Conservation (phyloP, 2,797 vertebrate species). For the Monodelphis domestica region DNA sequence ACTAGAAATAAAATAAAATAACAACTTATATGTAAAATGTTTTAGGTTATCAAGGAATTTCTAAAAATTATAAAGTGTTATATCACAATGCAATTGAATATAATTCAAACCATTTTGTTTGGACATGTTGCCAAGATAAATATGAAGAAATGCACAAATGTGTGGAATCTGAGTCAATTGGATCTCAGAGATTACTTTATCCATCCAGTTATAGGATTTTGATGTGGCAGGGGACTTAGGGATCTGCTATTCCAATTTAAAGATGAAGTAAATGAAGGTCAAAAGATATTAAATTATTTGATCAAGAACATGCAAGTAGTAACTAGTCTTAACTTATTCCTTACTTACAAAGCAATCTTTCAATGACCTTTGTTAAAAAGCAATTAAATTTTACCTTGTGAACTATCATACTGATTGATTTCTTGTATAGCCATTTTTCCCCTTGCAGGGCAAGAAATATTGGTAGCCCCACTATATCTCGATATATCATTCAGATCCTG, state of each 20-base stretch:
- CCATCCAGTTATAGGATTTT: not conserved
- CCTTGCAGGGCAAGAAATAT: not conserved
- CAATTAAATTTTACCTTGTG: not conserved
- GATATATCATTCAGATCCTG: not conserved
- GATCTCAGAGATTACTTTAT: not conserved
- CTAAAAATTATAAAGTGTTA: not conserved
- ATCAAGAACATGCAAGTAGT: not conserved
- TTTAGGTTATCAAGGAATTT: not conserved
- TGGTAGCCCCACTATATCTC: not conserved
- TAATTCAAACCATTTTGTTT: not conserved
- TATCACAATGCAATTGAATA: conserved; percentile 4
- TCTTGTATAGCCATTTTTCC: not conserved
- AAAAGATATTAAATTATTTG: not conserved
- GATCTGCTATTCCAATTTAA: not conserved
- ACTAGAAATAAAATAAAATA: not conserved
- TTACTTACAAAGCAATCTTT: not conserved
- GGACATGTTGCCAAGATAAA: not conserved
- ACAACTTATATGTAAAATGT: not conserved
- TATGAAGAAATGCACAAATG: not conserved
- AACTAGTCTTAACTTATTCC: not conserved
- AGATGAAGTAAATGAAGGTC: not conserved
- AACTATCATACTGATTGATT: not conserved
- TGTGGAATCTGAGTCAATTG: not conserved
- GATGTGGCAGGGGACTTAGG: not conserved
- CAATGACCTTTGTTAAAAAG: not conserved